Percentiles rank a stretch among this genome's conserved stretches.
Evolutionary conservation across 2,797 vertebrate genomes (phyloP).

Genomic region (Pantherophis vulpinus): DNA sequence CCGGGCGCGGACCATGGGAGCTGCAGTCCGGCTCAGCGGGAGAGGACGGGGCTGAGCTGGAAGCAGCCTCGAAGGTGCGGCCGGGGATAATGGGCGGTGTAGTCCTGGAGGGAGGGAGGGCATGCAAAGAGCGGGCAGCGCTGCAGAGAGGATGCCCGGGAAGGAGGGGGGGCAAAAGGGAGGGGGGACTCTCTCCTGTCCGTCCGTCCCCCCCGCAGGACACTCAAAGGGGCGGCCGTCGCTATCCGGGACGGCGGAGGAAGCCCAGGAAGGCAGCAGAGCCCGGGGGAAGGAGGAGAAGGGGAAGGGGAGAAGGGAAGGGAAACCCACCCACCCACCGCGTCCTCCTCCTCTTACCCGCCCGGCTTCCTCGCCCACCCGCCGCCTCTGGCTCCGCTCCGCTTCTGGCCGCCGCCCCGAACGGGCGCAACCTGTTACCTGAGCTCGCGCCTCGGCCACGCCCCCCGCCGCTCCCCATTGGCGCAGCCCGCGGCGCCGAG

Average conservation of each 20-base stretch:
- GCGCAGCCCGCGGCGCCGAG: background rate
- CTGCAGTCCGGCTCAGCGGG: background rate
- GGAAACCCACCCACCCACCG: rapidly evolving
- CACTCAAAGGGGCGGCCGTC: background rate
- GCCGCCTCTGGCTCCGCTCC: rapidly evolving
- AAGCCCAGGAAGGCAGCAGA: background rate
- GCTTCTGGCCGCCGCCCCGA: background rate
- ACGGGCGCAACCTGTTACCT: rapidly evolving
- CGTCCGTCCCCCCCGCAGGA: background rate
- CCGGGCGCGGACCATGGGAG: background rate
- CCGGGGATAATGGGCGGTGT: background rate
- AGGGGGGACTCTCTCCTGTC: rapidly evolving
- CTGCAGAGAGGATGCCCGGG: background rate
- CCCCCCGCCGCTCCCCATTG: background rate
- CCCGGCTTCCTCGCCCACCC: background rate
- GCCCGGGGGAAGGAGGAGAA: too few species aligned
- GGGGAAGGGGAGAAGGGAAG: background rate
- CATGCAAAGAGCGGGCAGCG: background rate
- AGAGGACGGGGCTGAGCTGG: too few species aligned
- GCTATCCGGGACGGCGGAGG: background rate
- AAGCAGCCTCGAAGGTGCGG: background rate
- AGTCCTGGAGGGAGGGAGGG: background rate
- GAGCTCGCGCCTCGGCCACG: rapidly evolving
- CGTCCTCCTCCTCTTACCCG: background rate
- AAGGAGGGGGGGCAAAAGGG: background rate